Conservation (phyloP, 2,113 vertebrate species). For the Lutjanus erythropterus region DNA sequence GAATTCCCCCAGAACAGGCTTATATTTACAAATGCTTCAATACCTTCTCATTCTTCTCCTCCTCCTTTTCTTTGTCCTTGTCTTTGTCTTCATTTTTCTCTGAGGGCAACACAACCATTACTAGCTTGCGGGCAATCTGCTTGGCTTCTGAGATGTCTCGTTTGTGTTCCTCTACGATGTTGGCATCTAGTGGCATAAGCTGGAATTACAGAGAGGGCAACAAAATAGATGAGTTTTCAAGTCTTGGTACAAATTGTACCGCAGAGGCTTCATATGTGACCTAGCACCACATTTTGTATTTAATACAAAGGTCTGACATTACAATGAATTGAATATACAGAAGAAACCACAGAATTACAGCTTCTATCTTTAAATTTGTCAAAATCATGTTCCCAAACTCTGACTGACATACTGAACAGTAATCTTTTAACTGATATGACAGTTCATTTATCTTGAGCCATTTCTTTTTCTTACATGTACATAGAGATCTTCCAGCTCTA, state of each 20-base stretch:
- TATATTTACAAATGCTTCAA: neutral
- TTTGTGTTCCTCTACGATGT: conserved; percentile 95
- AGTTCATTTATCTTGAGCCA: neutral
- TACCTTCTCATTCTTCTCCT: conserved; percentile 82
- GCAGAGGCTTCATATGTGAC: neutral
- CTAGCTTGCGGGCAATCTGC: conserved; percentile 96
- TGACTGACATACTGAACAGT: neutral
- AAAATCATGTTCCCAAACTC: neutral
- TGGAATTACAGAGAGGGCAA: conserved; percentile 72
- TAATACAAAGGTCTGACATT: neutral
- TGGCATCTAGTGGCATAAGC: conserved; percentile 93
- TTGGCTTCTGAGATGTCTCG: conserved; percentile 94
- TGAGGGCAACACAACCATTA: conserved; percentile 95
- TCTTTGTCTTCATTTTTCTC: conserved; percentile 81
- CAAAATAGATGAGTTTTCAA: neutral
- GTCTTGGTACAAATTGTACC: too few species aligned
- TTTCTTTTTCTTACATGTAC: conserved; percentile 91
- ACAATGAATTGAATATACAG: neutral
- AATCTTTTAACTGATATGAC: neutral
- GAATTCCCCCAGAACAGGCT: neutral
- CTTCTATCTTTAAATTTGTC: neutral
- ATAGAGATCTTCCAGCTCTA: conserved; percentile 97
- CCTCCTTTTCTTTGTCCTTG: conserved; percentile 82
- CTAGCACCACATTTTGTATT: neutral
- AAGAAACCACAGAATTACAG: neutral